These are phyloP conservation scores for Toxotes lorentzi DNA, from an alignment of 2,797 vertebrate genomes.

Conservation along the genomic window DNA sequence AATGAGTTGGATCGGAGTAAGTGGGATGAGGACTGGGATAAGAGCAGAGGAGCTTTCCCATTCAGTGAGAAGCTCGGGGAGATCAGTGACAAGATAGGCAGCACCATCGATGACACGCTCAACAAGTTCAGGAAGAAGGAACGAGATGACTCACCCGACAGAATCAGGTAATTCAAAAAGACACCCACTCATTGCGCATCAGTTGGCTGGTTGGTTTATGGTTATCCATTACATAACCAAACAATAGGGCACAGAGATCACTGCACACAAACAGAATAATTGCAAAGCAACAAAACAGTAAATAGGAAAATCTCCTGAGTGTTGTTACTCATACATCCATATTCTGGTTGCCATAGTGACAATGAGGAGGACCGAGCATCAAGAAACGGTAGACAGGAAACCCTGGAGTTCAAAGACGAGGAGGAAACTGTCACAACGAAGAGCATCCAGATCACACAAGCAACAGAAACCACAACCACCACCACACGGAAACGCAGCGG, in stretches of 20 bases:
- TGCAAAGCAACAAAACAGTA: background rate
- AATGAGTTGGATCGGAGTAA: conserved; percentile 94
- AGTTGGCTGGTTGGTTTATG: background rate
- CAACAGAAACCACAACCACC: conserved; percentile 90
- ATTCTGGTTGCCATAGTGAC: conserved; percentile 86
- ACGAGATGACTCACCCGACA: conserved; percentile 95
- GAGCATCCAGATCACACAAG: conserved; percentile 93
- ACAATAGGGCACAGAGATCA: conserved; percentile 1
- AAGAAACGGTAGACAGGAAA: conserved; percentile 87
- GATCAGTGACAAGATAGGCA: conserved; percentile 98
- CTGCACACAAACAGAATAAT: background rate
- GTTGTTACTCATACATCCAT: conserved; percentile 11
- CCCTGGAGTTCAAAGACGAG: conserved; percentile 96
- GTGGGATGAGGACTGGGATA: conserved; percentile 99
- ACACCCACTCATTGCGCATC: background rate
- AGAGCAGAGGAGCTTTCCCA: conserved; percentile 92
- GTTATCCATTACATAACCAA: conserved; percentile 18
- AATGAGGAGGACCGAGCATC: conserved; percentile 90
- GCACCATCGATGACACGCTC: conserved; percentile 97
- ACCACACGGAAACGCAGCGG: conserved; percentile 92
- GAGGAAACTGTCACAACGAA: conserved; percentile 95
- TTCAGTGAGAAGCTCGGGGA: conserved; percentile 98
- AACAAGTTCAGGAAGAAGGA: conserved; percentile 99
- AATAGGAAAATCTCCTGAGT: conserved; percentile 18
- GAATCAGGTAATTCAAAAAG: conserved; percentile 88